Percentiles rank a stretch among this genome's conserved stretches.
Conservation (phyloP, 2,797 vertebrate species). For the Vultur gryphus region DNA sequence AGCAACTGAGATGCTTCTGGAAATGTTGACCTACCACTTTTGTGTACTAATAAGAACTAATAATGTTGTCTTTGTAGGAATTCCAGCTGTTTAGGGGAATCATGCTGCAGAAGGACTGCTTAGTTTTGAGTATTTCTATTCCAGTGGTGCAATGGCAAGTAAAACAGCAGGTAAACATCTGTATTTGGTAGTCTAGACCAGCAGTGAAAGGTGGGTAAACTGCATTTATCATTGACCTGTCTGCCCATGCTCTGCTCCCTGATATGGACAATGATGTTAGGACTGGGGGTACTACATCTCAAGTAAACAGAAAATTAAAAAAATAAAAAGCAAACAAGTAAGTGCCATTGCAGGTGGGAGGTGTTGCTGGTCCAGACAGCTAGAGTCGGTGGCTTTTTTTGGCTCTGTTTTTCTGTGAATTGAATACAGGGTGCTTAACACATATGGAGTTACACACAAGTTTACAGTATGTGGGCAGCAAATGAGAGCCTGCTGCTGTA, state of each 20-base stretch:
- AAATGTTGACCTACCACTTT: not conserved
- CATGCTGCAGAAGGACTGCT: not conserved
- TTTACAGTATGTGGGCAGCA: conserved; percentile 19
- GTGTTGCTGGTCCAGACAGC: not conserved
- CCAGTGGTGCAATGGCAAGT: not conserved
- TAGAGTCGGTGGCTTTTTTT: not conserved
- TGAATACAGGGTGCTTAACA: not conserved
- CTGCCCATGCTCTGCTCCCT: not conserved
- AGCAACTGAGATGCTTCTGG: not conserved
- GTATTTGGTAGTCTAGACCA: not conserved
- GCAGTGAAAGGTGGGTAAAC: not conserved
- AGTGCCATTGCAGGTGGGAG: not conserved
- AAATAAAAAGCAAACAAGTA: not conserved
- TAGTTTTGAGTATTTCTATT: not conserved
- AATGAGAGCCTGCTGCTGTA: not conserved
- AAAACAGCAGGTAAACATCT: not conserved
- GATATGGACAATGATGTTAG: not conserved
- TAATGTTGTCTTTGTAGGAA: not conserved
- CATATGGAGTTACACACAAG: not conserved
- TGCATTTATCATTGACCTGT: not conserved
- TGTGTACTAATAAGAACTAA: not conserved
- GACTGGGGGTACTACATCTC: not conserved
- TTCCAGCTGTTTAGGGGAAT: not conserved
- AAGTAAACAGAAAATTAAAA: not conserved
- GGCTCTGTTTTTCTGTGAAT: not conserved